These are phyloP conservation scores for Volucella bombylans DNA, from an alignment of 2,888 invertebrate species.

Conservation along the genomic window DNA sequence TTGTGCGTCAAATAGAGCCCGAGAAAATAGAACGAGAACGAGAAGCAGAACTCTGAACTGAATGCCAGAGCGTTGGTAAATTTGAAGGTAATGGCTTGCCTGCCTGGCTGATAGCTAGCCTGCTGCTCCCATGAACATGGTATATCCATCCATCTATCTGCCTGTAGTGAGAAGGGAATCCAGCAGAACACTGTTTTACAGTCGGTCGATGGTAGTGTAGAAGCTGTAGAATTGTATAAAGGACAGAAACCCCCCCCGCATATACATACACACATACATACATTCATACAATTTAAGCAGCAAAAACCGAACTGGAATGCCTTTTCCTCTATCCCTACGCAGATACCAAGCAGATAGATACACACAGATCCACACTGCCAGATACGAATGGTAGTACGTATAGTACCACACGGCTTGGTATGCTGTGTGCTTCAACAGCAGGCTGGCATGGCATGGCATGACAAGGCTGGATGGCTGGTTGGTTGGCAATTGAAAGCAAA, in stretches of 20 bases:
- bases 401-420: conserved; percentile 21
- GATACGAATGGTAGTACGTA: conserved; percentile 30
- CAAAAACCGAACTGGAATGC: conserved; percentile 41
- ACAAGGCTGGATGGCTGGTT: too few species aligned
- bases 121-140: neutral
- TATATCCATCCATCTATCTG: conserved; percentile 27
- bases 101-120: neutral
- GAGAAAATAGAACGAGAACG: conserved; percentile 1
- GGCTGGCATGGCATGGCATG: conserved; percentile 11
- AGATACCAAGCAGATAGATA: conserved; percentile 24
- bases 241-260: conserved; percentile 43
- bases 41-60: conserved; percentile 33
- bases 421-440: conserved; percentile 22
- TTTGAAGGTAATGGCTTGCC: conserved; percentile 50
- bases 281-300: conserved; percentile 14
- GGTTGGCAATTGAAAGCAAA: too few species aligned
- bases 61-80: conserved; percentile 35
- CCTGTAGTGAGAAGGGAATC: conserved; percentile 32
- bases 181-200: conserved; percentile 3
- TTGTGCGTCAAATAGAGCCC: conserved; percentile 51
- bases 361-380: conserved; percentile 44
- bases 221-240: conserved; percentile 16
- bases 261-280: too few species aligned
- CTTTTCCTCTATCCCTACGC: conserved; percentile 27
- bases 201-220: neutral